These are phyloP conservation scores for Eueremaeus valkanovi DNA, from an alignment of 2,888 invertebrate genomes.

Conservation along the genomic window DNA sequence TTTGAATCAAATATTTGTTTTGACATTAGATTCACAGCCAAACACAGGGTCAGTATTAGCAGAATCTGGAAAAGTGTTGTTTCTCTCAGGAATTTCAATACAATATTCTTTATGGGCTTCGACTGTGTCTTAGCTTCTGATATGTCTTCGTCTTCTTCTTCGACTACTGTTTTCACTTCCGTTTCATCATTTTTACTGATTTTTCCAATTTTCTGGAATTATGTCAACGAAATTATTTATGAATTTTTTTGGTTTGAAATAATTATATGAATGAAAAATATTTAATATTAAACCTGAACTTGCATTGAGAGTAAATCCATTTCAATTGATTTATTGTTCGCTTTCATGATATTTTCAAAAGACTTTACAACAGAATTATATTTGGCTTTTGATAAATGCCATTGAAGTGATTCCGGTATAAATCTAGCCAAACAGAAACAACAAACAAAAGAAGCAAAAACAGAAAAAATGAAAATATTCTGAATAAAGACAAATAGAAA, in stretches of 20 bases:
- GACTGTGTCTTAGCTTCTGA: background rate
- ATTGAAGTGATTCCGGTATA: conserved; percentile 23
- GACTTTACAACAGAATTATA: background rate
- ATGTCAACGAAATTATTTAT: background rate
- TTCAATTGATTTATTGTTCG: background rate
- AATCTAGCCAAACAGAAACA: background rate
- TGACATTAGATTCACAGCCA: conserved; percentile 20
- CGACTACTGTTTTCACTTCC: background rate
- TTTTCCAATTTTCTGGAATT: conserved; percentile 7
- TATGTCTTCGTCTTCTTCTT: background rate
- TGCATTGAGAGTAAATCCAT: conserved; percentile 17
- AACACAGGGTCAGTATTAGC: conserved; percentile 8
- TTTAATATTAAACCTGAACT: background rate
- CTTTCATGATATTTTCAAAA: background rate
- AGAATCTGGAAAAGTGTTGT: conserved; percentile 39
- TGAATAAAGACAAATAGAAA: background rate
- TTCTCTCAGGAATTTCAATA: conserved; percentile 21
- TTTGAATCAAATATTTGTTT: conserved; percentile 25
- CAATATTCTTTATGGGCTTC: background rate
- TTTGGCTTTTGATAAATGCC: background rate
- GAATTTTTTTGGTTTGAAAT: no score
- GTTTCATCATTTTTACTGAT: background rate
- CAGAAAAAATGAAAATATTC: background rate
- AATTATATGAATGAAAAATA: background rate
- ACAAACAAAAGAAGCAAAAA: background rate